These are phyloP conservation scores for Enteromius thamalakanensis DNA, from an alignment of 2,797 vertebrate genomes.

Conservation along the genomic window DNA sequence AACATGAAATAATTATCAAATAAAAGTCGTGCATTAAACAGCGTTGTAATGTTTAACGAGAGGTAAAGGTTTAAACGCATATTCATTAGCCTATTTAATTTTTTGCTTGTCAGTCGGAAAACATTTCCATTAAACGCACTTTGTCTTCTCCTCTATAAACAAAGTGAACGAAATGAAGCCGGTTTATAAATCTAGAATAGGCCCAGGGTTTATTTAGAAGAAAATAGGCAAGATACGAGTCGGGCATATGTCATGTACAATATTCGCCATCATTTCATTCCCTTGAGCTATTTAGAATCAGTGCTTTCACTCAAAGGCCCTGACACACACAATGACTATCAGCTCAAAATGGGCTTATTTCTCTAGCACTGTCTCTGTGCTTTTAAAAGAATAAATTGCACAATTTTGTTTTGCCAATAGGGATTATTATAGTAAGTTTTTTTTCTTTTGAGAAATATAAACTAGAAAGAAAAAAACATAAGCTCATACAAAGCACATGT, in stretches of 20 bases:
- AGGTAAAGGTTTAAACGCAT: conserved; percentile 58
- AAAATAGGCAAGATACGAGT: conserved; percentile 29
- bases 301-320: conserved; percentile 57
- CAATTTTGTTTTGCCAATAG: conserved; percentile 29
- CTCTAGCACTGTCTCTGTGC: conserved; percentile 22
- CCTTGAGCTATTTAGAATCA: conserved; percentile 57
- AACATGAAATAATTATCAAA: conserved; percentile 59
- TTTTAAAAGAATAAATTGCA: conserved; percentile 17
- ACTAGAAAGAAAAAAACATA: not conserved
- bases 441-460: not conserved
- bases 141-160: conserved; percentile 17
- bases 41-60: conserved; percentile 78
- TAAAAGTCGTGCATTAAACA: conserved; percentile 85
- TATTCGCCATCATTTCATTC: conserved; percentile 54
- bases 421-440: conserved; percentile 4
- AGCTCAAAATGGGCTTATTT: conserved; percentile 45
- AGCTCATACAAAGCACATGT: not conserved
- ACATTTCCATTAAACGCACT: not conserved
- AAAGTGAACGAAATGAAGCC: conserved; percentile 15
- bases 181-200: not conserved
- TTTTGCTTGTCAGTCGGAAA: not conserved
- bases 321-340: conserved; percentile 54
- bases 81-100: conserved; percentile 8
- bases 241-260: conserved; percentile 56
- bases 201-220: conserved; percentile 30